Evolutionary conservation across 2,888 invertebrate genomes (phyloP), one percentile per base, ranked within the genome.

Genomic region (Calliopum simillimum): DNA sequence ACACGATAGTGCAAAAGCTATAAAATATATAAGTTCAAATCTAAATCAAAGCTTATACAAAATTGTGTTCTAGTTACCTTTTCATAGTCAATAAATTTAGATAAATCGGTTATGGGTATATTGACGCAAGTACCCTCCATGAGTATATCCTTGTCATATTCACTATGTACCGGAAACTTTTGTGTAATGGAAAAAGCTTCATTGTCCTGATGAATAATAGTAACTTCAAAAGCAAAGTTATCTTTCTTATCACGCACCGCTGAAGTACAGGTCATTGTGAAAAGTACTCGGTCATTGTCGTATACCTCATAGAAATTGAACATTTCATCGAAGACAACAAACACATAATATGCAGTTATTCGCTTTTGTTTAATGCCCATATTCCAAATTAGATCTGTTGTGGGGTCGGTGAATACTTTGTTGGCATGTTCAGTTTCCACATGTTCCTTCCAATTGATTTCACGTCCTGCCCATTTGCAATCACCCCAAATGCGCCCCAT

Each of bases 361-460:
- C 85, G 81, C 33, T 82, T 80, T n/a, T 79, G 76, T n/a, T 81
- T 80, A 51, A 76, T 71, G 3, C 72, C 76, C 80, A 85, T 79
- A 67, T 85, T 78, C 85, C 85, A 85, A 8, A 77, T 74, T 23
- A 85, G 73, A 58, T 83, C 77, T 0, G 76, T 78, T 1, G 70
- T 76, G 41, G 73, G 73, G 0, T 74, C 51, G 11, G 69, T 72
- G 58, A 82, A 85, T 5, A 90, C 88, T 75, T 87, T 88, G 68
- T 88, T 85, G 64, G 85, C 84, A 76, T 90, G 90, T 14, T 87
- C 84, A 41, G 78, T 70, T 77, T 89, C 89, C 77, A 90, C 88
- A 78, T 90, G 90, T 75, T 89, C 88, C 85, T 90, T 88, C 90
- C 90, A 90, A 67, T 89, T 88, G 2, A 89, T 88, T 72, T 90